phyloP scores from a whole-genome alignment of 2,113 vertebrate species.

The Gymnarchus niloticus region DNA sequence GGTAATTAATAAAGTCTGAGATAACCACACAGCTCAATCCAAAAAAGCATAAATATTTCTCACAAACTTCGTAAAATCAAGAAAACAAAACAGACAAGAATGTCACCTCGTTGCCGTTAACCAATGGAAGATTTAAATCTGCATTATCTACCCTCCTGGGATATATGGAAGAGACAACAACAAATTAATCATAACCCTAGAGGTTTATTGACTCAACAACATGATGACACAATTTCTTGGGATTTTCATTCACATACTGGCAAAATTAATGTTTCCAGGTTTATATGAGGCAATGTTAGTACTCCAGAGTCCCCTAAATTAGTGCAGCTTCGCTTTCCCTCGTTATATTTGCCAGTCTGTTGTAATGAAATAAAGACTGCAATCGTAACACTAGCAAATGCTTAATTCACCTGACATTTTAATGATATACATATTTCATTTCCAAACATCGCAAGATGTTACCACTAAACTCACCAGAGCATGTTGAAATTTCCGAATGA shows the following conservation, averaged over 20 bases:
- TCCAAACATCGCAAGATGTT: background rate
- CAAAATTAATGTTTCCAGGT: background rate
- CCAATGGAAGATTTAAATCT: background rate
- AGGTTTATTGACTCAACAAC: background rate
- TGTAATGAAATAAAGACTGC: background rate
- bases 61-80: background rate
- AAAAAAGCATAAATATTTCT: background rate
- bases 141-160: background rate
- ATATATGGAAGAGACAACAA: background rate
- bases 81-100: background rate
- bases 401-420: background rate
- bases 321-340: background rate
- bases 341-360: background rate
- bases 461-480: constrained; percentile 33
- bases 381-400: background rate
- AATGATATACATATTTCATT: background rate
- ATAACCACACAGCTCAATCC: background rate
- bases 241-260: background rate
- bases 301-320: background rate
- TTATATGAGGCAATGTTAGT: background rate
- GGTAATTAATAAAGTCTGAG: background rate
- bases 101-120: background rate
- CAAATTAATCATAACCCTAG: background rate
- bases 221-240: background rate
- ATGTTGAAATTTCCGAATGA: constrained; percentile 17